These are phyloP conservation scores for Diachasmimorpha longicaudata DNA, from an alignment of 1,140 invertebrate species.

Conservation along the genomic window DNA sequence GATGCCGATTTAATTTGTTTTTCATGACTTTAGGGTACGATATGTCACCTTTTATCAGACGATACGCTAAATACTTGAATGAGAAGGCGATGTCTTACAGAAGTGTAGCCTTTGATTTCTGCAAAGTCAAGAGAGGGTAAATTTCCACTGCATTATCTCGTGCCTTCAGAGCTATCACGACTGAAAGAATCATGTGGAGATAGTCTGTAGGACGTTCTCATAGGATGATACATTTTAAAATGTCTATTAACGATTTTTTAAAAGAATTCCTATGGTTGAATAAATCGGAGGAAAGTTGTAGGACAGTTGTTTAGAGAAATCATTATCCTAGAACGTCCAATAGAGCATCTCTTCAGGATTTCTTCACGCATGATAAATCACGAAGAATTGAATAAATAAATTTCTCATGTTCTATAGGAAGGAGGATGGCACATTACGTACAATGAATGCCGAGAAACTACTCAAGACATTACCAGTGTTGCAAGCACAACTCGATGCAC, in stretches of 20 bases:
- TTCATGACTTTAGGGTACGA: constrained; percentile 84
- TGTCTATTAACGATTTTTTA: too few species aligned
- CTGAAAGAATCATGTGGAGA: not conserved
- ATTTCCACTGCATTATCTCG: constrained; percentile 36
- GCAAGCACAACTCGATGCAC: constrained; percentile 92
- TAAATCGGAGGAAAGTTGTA: too few species aligned
- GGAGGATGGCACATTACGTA: constrained; percentile 94
- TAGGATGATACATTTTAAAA: too few species aligned
- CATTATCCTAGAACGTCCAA: too few species aligned
- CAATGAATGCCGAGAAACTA: constrained; percentile 97
- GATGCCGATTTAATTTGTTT: constrained; percentile 14
- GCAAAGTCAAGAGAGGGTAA: constrained; percentile 98
- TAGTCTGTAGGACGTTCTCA: too few species aligned
- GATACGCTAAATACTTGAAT: constrained; percentile 98
- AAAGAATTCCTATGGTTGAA: too few species aligned
- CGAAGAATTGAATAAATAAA: not conserved
- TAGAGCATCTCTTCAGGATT: too few species aligned
- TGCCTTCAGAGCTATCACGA: not conserved
- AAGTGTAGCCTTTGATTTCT: constrained; percentile 99
- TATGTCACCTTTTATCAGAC: constrained; percentile 98
- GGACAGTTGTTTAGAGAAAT: too few species aligned
- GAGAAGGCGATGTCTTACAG: constrained; percentile 98
- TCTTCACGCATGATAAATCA: too few species aligned
- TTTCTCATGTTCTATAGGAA: constrained; percentile 71
- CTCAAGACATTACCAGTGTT: constrained; percentile 96